Evolutionary conservation across 2,888 invertebrate species (phyloP), one percentile per base, ranked within the genome.

Genomic region (Epicampocera succincta): DNA sequence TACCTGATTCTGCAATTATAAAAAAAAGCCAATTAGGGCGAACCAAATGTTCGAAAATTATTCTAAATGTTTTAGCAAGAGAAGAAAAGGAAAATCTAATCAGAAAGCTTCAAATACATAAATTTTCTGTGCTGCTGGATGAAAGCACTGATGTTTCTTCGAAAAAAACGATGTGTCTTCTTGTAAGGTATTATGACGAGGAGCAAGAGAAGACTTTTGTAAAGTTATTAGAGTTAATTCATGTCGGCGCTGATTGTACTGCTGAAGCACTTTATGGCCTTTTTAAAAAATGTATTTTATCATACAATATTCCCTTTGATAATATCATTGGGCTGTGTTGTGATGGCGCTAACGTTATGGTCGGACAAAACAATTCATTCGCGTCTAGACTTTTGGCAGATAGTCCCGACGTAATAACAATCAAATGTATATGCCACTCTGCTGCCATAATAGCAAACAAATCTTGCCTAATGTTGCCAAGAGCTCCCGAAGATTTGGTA

Each of bases 1-100:
- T n/a, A n/a, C n/a, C n/a, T 40, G 21, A 44, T 44, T 61, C 40
- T n/a, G 19, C 17, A 60, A 42, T 60, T 60, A 60, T 60, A 60
- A 60, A 60, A 60, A 60, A 60, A 42, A 21, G 19, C 42, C 42
- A 60, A 60, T 60, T 60, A 60, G 42, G n/a, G n/a, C n/a, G n/a
- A n/a, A n/a, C n/a, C n/a, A n/a, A n/a, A n/a, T n/a, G n/a, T n/a
- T n/a, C n/a, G n/a, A n/a, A n/a, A n/a, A n/a, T n/a, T n/a, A n/a
- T n/a, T n/a, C n/a, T n/a, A n/a, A n/a, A n/a, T n/a, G n/a, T n/a
- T n/a, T n/a, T n/a, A n/a, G n/a, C n/a, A n/a, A n/a, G n/a, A n/a
- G n/a, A n/a, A n/a, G n/a, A n/a, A n/a, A n/a, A n/a, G n/a, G n/a
- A n/a, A n/a, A n/a, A n/a, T n/a, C n/a, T n/a, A n/a, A n/a, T n/a